These are phyloP conservation scores for Leptinotarsa juncta DNA, from an alignment of 2,888 invertebrate species.

Conservation along the genomic window DNA sequence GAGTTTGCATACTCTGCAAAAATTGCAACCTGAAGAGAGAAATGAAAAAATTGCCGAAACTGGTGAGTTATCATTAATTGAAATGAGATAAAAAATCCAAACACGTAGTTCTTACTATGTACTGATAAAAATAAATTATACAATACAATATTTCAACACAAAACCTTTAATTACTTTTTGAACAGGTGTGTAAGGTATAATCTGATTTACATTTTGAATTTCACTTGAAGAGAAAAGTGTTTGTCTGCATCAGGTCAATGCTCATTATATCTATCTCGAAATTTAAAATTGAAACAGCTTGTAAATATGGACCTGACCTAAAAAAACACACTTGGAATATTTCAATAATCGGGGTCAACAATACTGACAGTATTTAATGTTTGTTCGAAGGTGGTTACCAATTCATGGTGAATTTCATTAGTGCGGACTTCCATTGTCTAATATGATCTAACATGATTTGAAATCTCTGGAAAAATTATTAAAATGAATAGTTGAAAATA, in stretches of 20 bases:
- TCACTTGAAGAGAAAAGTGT: background rate
- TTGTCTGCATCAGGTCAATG: background rate
- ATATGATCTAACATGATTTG: too few species aligned
- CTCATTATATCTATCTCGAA: background rate
- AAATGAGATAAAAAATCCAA: too few species aligned
- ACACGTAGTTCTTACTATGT: too few species aligned
- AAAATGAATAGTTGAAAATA: too few species aligned
- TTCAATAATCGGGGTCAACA: background rate
- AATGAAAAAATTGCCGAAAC: slow-evolving; percentile 79
- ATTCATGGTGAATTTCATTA: too few species aligned
- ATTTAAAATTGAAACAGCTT: slow-evolving; percentile 3
- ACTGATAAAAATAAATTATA: too few species aligned
- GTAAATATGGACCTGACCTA: slow-evolving; percentile 1
- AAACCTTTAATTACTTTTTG: too few species aligned
- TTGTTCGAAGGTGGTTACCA: too few species aligned
- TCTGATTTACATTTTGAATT: background rate
- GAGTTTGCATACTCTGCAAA: slow-evolving; percentile 72
- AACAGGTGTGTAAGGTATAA: too few species aligned
- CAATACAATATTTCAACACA: too few species aligned
- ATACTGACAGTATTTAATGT: background rate
- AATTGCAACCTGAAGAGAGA: slow-evolving; percentile 72
- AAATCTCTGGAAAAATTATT: too few species aligned
- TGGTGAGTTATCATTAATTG: slow-evolving; percentile 64
- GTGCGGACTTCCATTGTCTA: too few species aligned
- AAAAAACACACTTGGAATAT: background rate